phyloP scores from a whole-genome alignment of 2,797 vertebrate genomes.

The Fistularia tabacaria region DNA sequence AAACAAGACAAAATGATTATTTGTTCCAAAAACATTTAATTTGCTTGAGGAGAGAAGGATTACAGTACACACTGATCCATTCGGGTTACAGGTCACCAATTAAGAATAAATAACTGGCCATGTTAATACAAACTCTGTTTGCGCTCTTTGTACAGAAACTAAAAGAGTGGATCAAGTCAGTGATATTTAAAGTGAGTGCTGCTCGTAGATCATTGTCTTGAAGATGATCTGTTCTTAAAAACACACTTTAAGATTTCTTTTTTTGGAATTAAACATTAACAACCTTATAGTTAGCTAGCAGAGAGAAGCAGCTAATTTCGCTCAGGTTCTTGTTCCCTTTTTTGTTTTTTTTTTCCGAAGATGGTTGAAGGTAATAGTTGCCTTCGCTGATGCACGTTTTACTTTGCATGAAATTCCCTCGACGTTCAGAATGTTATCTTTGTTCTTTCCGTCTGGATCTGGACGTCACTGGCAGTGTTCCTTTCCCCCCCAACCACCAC shows the following conservation, averaged over 20 bases:
- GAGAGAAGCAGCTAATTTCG: constrained; percentile 49
- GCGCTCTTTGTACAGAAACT: constrained; percentile 66
- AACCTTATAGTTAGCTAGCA: constrained; percentile 49
- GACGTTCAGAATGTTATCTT: constrained; percentile 12
- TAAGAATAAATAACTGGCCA: constrained; percentile 82
- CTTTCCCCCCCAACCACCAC: neutral
- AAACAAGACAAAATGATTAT: neutral
- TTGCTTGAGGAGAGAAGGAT: constrained; percentile 66
- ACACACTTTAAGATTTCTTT: constrained; percentile 51
- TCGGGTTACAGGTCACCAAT: constrained; percentile 74
- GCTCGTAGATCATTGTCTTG: constrained; percentile 38
- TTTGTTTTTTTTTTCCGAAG: constrained; percentile 34
- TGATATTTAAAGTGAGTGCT: constrained; percentile 56
- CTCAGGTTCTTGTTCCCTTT: constrained; percentile 65
- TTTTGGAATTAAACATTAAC: constrained; percentile 56
- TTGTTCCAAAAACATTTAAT: constrained; percentile 74
- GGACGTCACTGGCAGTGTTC: constrained; percentile 28
- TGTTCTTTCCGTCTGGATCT: constrained; percentile 14
- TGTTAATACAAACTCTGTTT: constrained; percentile 69
- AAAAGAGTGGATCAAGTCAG: constrained; percentile 63
- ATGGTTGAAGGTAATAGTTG: constrained; percentile 30
- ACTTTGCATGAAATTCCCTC: constrained; percentile 4
- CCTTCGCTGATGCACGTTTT: constrained; percentile 6
- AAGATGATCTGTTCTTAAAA: constrained; percentile 42
- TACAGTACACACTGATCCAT: constrained; percentile 75